Evolutionary conservation across 2,888 invertebrate species (phyloP), one percentile per base, ranked within the genome.

Genomic region (Trypoxylon attenuatum): DNA sequence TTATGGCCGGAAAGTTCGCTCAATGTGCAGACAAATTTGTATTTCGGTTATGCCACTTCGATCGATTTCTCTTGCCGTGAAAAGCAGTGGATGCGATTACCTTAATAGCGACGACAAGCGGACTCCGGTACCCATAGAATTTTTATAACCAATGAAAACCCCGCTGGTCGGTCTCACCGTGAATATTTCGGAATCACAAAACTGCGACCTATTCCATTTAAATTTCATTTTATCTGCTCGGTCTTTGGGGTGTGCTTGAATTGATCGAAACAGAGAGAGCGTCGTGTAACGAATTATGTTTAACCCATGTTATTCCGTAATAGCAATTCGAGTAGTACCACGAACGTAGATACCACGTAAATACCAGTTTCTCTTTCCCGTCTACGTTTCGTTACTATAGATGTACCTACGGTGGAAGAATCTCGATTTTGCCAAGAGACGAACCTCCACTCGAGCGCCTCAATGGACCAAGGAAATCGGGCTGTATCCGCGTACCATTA

Each of bases 191-290:
- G 51, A 49, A 29, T 19, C 6, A 38, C n/a, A 10, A 5, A 29
- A 22, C 16, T 5, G 39, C 15, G 43, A 8, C 8, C 41, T 33
- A n/a, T 50, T 43, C 69, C 52, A 54, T 56, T 68, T 59, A 63
- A 69, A 68, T 57, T 57, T 54, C 60, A 42, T 33, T 54, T 46
- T 49, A 16, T 39, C 60, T 64, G 63, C 68, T 60, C 51, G 64
- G 68, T 62, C 66, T 51, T 52, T 55, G 29, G 29, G 67, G 60
- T 58, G 63, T 68, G 69, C 68, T 73, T 70, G 69, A 72, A 71
- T 77, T 73, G 71, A 79, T 77, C 76, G 71, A 59, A 70, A 71
- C 72, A 33, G 33, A 1, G 68, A 53, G 58, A 70, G 78, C 73
- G 77, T 78, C 76, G 63, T 69, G 65, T 66, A 67, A 71, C 68